Base-by-base conservation (phyloP, 2,113 vertebrate species). In the Pholis gunnellus region DNA sequence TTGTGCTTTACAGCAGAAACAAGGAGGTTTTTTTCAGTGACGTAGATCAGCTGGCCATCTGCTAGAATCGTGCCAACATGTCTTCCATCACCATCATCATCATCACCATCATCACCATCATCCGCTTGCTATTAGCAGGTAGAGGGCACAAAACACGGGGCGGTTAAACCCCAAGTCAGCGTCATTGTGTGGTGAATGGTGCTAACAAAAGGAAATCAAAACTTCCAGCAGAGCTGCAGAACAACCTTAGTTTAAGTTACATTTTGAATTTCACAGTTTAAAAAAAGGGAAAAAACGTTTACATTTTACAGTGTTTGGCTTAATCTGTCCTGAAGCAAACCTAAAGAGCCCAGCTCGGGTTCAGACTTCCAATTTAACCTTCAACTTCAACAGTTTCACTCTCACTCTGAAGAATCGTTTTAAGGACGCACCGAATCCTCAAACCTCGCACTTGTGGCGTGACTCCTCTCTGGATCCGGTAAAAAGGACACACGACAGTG, bases 31-130 rank as follows among this genome's bases (percentile, higher is more conserved):
- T 54, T 29, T 78, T 75, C 42, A 78, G 50, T 68, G 60, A 79
- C n/a, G 18, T 2, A 60, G 46, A 79, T 89, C 66, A 64, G 65
- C 72, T 34, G 69, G 61, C 31, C 73, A 82, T 86, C 86, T 82
- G 80, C 63, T 74, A 8, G 25, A 65, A 17, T 40, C 17, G 0
- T 50, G 73, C n/a, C 42, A 75, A 64, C 50, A 71, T 34, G 46
- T 64, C 67, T 8, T 40, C 56, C 71, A 65, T 73, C 66, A 57
- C 34, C 31, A 52, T n/a, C 40, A 65, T 29, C 10, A n/a, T 1
- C 50, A 20, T 18, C 15, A 48, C 18, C 46, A 48, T 52, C 50
- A 52, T 48, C 48, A 54, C 72, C 69, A 52, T 38, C 27, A 48
- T 31, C 38, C 9, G 40, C 56, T 56, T 61, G 63, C 4, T 57